Evolutionary conservation across 2,113 vertebrate genomes (phyloP).

Genomic region (Psittacula cyanocephala): DNA sequence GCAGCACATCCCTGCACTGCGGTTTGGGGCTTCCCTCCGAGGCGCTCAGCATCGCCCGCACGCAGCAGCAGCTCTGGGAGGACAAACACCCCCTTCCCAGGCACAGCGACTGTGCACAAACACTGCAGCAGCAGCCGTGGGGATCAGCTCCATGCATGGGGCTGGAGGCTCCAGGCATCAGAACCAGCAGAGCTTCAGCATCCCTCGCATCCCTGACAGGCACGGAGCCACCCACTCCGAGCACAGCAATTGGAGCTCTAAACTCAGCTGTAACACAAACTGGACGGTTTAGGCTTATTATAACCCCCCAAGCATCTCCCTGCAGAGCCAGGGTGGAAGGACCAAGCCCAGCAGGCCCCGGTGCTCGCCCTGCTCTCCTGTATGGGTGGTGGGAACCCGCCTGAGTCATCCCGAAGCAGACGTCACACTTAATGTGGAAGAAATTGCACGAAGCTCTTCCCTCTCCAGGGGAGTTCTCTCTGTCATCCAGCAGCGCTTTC

Average conservation of each 20-base stretch:
- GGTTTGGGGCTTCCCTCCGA: neutral
- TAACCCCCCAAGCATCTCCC: neutral
- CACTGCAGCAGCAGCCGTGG: neutral
- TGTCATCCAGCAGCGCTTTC: neutral
- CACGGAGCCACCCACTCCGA: neutral
- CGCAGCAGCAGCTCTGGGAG: neutral
- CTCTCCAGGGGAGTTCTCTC: neutral
- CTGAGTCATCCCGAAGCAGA: conserved; percentile 12
- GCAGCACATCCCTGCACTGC: rapidly evolving
- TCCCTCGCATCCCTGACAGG: neutral
- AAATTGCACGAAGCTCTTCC: neutral
- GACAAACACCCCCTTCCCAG: neutral
- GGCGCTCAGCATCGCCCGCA: neutral
- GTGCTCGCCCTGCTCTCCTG: neutral
- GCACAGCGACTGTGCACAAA: rapidly evolving
- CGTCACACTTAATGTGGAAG: neutral
- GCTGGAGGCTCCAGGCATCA: neutral
- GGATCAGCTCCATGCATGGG: neutral
- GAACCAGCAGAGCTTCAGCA: neutral
- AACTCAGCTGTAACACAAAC: neutral
- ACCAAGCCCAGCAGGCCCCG: neutral
- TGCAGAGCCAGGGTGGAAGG: neutral
- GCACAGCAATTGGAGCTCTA: neutral
- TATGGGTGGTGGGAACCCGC: neutral
- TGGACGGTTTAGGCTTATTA: neutral